Evolutionary conservation across 2,888 invertebrate genomes (phyloP), one percentile per base, ranked within the genome.

Genomic region (Portevinia maculata): DNA sequence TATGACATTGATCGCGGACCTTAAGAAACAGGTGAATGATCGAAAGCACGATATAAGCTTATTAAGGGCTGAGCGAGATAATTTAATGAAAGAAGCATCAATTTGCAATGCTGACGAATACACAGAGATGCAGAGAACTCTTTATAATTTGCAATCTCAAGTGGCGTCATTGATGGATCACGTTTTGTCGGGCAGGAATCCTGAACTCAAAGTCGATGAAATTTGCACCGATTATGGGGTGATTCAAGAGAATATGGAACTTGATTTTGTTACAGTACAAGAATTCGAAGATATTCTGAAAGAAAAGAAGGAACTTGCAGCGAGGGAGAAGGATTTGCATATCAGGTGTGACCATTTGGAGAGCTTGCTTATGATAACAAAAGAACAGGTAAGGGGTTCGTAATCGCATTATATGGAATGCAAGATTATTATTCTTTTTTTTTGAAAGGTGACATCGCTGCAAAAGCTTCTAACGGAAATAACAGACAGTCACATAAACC

Each of bases 401-500:
- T 34, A 39, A 9, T n/a, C n/a, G n/a, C 39, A 24, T 17, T 1
- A n/a, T 13, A 53, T 34, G 9, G 5, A 6, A 39, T 39, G 39
- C 15, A 11, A 73, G 41, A 1, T 13, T 15, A 17, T 4, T 1
- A 24, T 9, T 8, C 50, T 1, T 53, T 15, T 11, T 1, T 52
- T 8, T 53, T 13, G 37, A n/a, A 41, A 86, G 87, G 88, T 91
- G 4, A 86, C 87, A 59, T 88, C 89, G 0, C 90, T 90, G 60
- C 91, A 91, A 57, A 87, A 86, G 44, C 74, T 90, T 17, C 86
- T 90, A 11, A 89, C 88, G 30, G 90, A 90, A 57, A 87, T 90
- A 28, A 90, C 90, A 0, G 91, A 91, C 74, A 91, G 89, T 62
- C 90, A 91, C 64, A 89, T 91, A 4, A 88, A 86, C 39, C 52